phyloP scores from a whole-genome alignment of 2,888 invertebrate genomes.

The Brachypalpus laphriformis region DNA sequence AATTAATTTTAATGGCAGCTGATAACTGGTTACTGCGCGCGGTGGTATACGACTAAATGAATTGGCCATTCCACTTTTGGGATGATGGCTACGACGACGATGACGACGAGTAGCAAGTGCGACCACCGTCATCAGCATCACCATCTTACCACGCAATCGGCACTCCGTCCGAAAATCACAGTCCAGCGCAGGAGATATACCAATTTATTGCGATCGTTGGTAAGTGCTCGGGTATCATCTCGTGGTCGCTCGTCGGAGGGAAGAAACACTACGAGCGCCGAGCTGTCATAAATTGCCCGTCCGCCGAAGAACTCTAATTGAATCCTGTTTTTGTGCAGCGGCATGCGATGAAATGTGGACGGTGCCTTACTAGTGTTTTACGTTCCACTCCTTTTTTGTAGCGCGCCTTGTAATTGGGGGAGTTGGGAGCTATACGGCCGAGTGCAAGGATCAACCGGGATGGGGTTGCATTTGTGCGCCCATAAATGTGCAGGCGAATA shows the following conservation, averaged over 20 bases:
- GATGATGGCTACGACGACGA: conserved; percentile 22
- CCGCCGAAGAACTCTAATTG: conserved; percentile 65
- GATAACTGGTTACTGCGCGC: conserved; percentile 69
- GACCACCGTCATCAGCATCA: conserved; percentile 32
- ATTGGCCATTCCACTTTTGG: conserved; percentile 67
- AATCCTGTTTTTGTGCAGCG: conserved; percentile 52
- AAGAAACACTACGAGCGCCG: conserved; percentile 7
- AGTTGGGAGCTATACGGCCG: conserved; percentile 13
- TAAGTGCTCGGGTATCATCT: conserved; percentile 47
- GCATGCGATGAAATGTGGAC: conserved; percentile 18
- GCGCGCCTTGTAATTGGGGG: conserved; percentile 44
- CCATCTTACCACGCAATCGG: conserved; percentile 34
- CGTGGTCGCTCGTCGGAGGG: not conserved
- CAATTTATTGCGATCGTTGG: conserved; percentile 63
- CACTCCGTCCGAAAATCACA: conserved; percentile 16
- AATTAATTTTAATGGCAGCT: conserved; percentile 73
- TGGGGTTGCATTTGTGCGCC: conserved; percentile 43
- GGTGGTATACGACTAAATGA: conserved; percentile 66
- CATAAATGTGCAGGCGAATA: conserved; percentile 37
- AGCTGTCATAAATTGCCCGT: conserved; percentile 54
- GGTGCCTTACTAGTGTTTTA: conserved; percentile 34
- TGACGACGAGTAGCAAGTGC: conserved; percentile 51
- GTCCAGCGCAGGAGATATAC: conserved; percentile 22
- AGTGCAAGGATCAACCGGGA: not conserved
- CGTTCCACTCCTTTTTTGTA: not conserved